Base-by-base conservation (phyloP, 2,888 invertebrate species). In the Agrochola lota region DNA sequence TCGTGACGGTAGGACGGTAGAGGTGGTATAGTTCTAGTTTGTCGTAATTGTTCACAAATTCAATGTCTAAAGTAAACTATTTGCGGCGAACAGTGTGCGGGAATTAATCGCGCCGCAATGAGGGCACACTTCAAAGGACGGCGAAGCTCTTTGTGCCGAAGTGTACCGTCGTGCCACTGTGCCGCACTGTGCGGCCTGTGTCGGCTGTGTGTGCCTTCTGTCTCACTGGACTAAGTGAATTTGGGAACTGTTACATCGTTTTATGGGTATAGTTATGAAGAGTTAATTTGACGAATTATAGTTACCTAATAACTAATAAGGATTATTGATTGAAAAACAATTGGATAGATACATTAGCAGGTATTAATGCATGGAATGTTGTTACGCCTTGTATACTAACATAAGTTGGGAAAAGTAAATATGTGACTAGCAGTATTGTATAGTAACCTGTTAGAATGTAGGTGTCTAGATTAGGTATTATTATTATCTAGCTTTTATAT, bases 1-100 rank as follows among this genome's bases (percentile, higher is more conserved):
- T 30, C 55, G 49, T 46, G 63, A 35, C 30, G 8, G 63, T 12
- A 55, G 62, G n/a, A n/a, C n/a, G n/a, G n/a, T n/a, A n/a, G n/a
- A 23, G 43, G 26, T 23, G 55, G 40, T 60, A 35, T 17, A 60
- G 26, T 73, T 68, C 49, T 64, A 55, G 69, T 68, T 72, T 6
- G 74, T 69, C 26, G 69, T 69, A 77, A 81, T 84, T 74, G 83
- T 74, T 77, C 81, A 64, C 71, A 81, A 85, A 84, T 85, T 77
- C 66, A 77, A 69, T 71, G 81, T 81, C 77, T 66, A 69, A 26
- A 72, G 62, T 77, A 74, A 81, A 85, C 66, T 85, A 81, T 85
- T 81, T 81, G 81, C 72, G 52, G 71, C 59, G 43, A 43, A 8
- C 43, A 43, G 43, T 43, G 66, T 71, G 83, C 77, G 73, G 73